Base-by-base conservation (phyloP, 2,113 vertebrate species). In the Xiphophorus maculatus region DNA sequence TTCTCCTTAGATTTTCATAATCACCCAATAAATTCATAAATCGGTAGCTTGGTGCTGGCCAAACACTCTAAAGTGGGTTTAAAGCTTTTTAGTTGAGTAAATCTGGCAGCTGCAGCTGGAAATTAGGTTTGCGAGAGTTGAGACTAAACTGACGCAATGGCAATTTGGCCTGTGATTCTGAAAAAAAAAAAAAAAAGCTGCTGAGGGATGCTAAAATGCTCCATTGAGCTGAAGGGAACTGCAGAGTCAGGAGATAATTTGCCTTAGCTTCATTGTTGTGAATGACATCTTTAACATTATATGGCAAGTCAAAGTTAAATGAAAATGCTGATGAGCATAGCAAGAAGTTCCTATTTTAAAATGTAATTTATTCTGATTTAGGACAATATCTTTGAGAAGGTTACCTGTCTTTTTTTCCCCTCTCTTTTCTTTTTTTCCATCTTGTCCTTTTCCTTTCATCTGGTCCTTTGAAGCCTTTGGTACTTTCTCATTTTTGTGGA, bases 401-500 rank as follows among this genome's bases (percentile, higher is more conserved):
- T 63, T 3, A 51, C 29, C 22, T 32, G 71, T 76, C 35, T 80
- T 80, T 80, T 89, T 82, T 75, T 81, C 77, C 77, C 29, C 60
- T 14, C 17, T 15, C 32, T 22, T 27, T 69, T 42, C 51, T 73
- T 32, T 40, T 30, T 63, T 48, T 73, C 37, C 69, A 65, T 83
- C 71, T 40, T 33, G 44, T 80, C 71, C 63, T 81, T 63, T 60
- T 33, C 71, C n/a, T 77, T 71, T 84, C 69, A 76, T 79, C 77
- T 81, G 62, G 79, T 79, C 66, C 75, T 32, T 32, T 74, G 17
- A 40, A 33, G 74, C 72, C 69, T 77, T 81, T 71, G 32, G 68
- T 74, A 62, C 51, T 71, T 86, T 78, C 79, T 66, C 77, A 69
- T 84, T 69, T 80, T 72, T 85, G 80, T 66, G 25, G 71, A 63